Base-by-base conservation (phyloP, 2,797 vertebrate genomes). In the Chloroceryle amazona region DNA sequence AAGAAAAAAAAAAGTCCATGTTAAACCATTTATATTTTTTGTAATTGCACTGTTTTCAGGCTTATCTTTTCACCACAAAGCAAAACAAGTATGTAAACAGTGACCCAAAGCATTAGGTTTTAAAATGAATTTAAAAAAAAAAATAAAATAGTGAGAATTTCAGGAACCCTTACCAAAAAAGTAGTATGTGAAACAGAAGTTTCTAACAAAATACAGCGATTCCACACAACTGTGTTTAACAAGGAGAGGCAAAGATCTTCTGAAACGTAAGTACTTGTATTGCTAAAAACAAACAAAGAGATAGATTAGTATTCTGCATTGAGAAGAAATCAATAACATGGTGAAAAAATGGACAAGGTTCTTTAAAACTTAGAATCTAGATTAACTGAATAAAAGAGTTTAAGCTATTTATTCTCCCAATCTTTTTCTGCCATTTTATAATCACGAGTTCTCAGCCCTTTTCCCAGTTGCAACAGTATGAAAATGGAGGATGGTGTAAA, bases 181-280 rank as follows among this genome's bases (percentile, higher is more conserved):
- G 96, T 98, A 99, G 91, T 99, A 99, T 0, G 98, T 19, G 42
- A 98, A 90, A 63, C 98, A 98, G 97, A 98, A 99, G 97, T 99
- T 99, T 94, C 99, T 99, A 93, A 99, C 81, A 52, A 98, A 98
- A 97, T 99, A 99, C 3, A 99, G 86, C 3, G 99, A 99, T 90
- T 99, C 98, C 97, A 98, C 94, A 76, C 98, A 98, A 41, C 99
- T 99, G 97, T 99, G 99, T 76, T 98, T 99, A 92, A 99, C 75
- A 51, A 99, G 98, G 85, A 98, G 97, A 41, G 98, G 97, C 72
- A 99, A 96, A 49, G 98, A 98, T 93, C 99, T 98, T 90, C 99
- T 99, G 97, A 99, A 99, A 71, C 98, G 98, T 75, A 99, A 98
- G 92, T 99, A 99, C 96, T 99, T 99, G 97, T 99, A 99, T 98